A percentile compares a stretch with the other conserved stretches of the same genome.
Evolutionary conservation across 2,888 invertebrate species (phyloP).

Genomic region (Scaptomyza caliginosa): DNA sequence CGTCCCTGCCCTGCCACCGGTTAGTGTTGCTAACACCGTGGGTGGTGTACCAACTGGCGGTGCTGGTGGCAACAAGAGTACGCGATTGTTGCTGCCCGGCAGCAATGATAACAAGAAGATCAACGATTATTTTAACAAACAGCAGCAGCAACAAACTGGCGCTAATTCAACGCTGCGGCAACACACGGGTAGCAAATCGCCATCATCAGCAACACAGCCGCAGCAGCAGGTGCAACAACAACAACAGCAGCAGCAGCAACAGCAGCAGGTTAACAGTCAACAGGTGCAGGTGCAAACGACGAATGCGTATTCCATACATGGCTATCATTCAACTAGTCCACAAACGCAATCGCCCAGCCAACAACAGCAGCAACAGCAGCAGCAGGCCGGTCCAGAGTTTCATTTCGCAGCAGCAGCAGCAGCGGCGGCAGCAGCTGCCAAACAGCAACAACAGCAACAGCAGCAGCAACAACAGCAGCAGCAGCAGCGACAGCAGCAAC

Average conservation of each 20-base stretch:
- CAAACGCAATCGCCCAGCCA: slow-evolving; percentile 75
- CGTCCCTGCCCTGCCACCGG: slow-evolving; percentile 31
- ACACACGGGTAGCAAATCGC: slow-evolving; percentile 53
- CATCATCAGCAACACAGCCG: slow-evolving; percentile 39
- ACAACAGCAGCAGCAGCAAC: slow-evolving; percentile 57
- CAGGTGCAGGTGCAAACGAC: slow-evolving; percentile 86
- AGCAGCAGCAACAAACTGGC: slow-evolving; percentile 43
- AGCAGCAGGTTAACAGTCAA: slow-evolving; percentile 61
- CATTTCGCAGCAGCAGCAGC: slow-evolving; percentile 67
- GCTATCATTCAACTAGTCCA: slow-evolving; percentile 84
- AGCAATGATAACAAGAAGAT: slow-evolving; percentile 91
- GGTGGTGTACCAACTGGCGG: slow-evolving; percentile 55
- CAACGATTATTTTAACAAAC: slow-evolving; percentile 94
- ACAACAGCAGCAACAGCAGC: slow-evolving; percentile 64
- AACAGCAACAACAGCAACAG: slow-evolving; percentile 75
- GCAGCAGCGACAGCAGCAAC: slow-evolving; percentile 64
- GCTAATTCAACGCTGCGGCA: slow-evolving; percentile 41
- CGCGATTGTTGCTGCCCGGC: slow-evolving; percentile 83
- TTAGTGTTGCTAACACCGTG: slow-evolving; percentile 1
- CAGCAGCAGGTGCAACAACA: slow-evolving; percentile 44
- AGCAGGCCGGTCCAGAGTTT: slow-evolving; percentile 67
- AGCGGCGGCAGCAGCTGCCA: slow-evolving; percentile 58
- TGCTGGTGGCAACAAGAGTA: slow-evolving; percentile 83
- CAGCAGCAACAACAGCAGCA: slow-evolving; percentile 79
- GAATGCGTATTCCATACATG: slow-evolving; percentile 89